A percentile compares a stretch with the other conserved stretches of the same genome.
These are phyloP conservation scores for Astyanax mexicanus DNA, from an alignment of 2,797 vertebrate genomes.

Conservation along the genomic window DNA sequence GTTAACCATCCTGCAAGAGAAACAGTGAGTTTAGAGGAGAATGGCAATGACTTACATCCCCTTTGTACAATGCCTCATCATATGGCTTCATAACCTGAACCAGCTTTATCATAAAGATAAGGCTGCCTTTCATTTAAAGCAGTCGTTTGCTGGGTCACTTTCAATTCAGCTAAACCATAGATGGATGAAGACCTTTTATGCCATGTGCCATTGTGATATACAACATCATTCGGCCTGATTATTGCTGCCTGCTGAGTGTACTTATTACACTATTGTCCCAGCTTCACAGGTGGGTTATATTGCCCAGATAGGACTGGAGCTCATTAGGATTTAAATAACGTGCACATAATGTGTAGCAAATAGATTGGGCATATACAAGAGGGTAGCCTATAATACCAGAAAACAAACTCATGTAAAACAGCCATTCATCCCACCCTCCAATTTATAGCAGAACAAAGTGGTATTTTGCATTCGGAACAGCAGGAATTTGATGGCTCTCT, in stretches of 20 bases:
- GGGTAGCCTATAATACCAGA: neutral
- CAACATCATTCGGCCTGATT: constrained; percentile 70
- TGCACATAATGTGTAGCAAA: constrained; percentile 36
- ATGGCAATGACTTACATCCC: neutral
- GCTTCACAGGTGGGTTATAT: constrained; percentile 73
- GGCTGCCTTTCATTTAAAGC: constrained; percentile 64
- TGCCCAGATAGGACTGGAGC: constrained; percentile 56
- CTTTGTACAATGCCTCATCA: neutral
- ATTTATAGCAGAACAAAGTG: neutral
- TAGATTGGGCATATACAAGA: constrained; percentile 22
- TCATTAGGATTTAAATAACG: constrained; percentile 40
- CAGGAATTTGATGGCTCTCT: neutral
- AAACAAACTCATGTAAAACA: constrained; percentile 18
- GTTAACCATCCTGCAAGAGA: neutral
- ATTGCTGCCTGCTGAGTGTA: constrained; percentile 68
- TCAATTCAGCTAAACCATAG: constrained; percentile 37
- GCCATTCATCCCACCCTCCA: neutral
- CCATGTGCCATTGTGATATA: constrained; percentile 72
- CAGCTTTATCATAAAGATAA: constrained; percentile 71
- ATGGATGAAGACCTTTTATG: constrained; percentile 74
- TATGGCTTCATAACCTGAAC: constrained; percentile 12
- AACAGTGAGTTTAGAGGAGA: neutral
- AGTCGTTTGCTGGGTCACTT: constrained; percentile 48
- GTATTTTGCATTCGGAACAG: neutral
- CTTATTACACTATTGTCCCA: constrained; percentile 71